Percentiles rank a stretch among this genome's conserved stretches.
Conservation (phyloP, 2,888 invertebrate species). For the Fragum whitleyi region DNA sequence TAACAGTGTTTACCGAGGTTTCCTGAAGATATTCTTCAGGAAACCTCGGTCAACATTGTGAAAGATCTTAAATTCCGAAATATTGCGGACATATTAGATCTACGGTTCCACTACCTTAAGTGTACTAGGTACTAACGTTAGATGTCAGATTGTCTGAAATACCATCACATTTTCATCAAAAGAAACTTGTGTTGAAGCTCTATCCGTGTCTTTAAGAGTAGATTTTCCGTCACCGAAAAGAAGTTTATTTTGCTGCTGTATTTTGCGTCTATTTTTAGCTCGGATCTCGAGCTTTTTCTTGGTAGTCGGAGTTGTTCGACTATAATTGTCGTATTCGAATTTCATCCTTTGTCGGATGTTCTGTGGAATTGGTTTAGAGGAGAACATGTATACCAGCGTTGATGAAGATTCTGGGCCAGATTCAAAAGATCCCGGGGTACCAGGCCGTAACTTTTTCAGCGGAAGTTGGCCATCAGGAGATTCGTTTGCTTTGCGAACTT, state of each 20-base stretch:
- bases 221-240: conserved; percentile 35
- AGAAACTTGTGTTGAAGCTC: conserved; percentile 55
- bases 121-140: not conserved
- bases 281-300: conserved; percentile 51
- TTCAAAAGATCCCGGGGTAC: not conserved
- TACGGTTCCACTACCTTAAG: no score
- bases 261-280: conserved; percentile 49
- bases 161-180: conserved; percentile 64
- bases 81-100: no score
- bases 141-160: conserved; percentile 55
- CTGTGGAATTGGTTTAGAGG: conserved; percentile 40
- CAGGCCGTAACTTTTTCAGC: conserved; percentile 14
- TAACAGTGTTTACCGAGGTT: no score
- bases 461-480: not conserved
- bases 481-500: not conserved
- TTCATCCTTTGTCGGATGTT: conserved; percentile 39
- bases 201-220: conserved; percentile 20
- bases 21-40: no score
- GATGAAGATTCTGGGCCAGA: not conserved
- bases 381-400: not conserved
- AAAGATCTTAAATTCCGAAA: no score
- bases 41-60: no score
- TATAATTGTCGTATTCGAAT: conserved; percentile 55
- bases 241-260: conserved; percentile 51
- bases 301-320: conserved; percentile 43